phyloP scores from a whole-genome alignment of 2,113 vertebrate species.

The Daboia siamensis region DNA sequence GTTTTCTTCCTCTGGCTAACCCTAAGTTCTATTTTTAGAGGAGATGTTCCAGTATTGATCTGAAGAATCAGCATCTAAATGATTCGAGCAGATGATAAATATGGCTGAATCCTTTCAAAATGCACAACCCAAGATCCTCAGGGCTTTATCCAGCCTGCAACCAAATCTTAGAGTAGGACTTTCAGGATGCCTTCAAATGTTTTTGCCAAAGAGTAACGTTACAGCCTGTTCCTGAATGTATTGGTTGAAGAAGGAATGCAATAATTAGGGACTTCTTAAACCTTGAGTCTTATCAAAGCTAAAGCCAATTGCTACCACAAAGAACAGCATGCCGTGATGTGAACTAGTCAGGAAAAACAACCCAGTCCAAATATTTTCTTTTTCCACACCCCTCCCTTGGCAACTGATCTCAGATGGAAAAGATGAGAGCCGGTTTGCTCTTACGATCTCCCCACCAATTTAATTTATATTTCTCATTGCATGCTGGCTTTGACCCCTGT shows the following conservation, averaged over 20 bases:
- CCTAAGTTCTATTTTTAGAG: neutral
- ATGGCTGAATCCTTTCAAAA: neutral
- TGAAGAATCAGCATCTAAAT: neutral
- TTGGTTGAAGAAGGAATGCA: neutral
- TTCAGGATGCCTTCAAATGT: neutral
- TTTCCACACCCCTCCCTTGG: neutral
- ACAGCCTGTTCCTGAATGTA: neutral
- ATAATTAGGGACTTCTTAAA: neutral
- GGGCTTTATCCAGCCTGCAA: neutral
- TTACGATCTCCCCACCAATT: neutral
- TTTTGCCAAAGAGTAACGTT: neutral
- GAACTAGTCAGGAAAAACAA: neutral
- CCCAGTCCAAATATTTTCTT: neutral
- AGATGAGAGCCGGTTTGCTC: neutral
- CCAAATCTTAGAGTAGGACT: neutral
- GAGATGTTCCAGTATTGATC: neutral
- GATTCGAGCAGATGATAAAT: neutral
- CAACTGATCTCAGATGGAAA: neutral
- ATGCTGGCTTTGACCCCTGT: neutral
- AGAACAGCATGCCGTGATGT: neutral
- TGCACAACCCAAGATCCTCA: neutral
- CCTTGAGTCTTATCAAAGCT: neutral
- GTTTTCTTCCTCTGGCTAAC: neutral
- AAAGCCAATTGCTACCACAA: neutral
- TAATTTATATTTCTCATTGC: neutral